phyloP scores from a whole-genome alignment of 2,888 invertebrate genomes.

The Xanthostigma xanthostigma region DNA sequence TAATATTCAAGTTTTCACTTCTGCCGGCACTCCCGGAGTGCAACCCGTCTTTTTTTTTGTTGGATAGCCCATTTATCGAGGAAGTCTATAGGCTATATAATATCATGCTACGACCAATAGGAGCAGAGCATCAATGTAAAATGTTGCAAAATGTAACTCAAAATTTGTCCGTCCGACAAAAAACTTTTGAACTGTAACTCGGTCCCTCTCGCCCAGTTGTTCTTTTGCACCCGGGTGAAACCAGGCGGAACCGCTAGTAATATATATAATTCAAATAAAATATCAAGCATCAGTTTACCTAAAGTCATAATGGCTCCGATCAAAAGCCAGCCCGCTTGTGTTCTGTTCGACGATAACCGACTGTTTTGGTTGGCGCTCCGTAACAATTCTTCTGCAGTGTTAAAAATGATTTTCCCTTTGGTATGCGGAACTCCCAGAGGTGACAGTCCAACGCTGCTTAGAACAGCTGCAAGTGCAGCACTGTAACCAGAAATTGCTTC shows the following conservation, averaged over 20 bases:
- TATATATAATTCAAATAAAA: not conserved
- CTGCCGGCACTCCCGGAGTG: no score
- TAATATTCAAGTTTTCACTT: no score
- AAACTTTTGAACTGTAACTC: no score
- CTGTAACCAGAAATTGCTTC: slow-evolving; percentile 80
- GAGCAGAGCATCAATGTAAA: no score
- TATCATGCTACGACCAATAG: no score
- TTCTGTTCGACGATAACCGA: slow-evolving; percentile 82
- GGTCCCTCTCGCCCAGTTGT: no score
- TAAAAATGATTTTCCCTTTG: slow-evolving; percentile 93
- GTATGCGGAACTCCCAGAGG: slow-evolving; percentile 92
- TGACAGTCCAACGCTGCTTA: slow-evolving; percentile 81
- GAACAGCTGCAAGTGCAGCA: slow-evolving; percentile 81
- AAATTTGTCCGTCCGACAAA: no score
- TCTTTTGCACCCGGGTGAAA: no score
- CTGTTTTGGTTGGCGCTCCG: slow-evolving; percentile 95
- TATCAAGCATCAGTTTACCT: slow-evolving; percentile 35
- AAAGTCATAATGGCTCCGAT: slow-evolving; percentile 94
- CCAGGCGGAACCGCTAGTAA: not conserved
- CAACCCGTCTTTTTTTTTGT: no score
- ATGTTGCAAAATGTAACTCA: no score
- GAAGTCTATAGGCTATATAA: no score
- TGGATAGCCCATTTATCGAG: no score
- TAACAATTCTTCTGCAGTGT: slow-evolving; percentile 89
- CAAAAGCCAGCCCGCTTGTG: slow-evolving; percentile 94